Percentiles rank a stretch among this genome's conserved stretches.
Evolutionary conservation across 2,113 vertebrate genomes (phyloP).

Genomic region (Chauna torquata): DNA sequence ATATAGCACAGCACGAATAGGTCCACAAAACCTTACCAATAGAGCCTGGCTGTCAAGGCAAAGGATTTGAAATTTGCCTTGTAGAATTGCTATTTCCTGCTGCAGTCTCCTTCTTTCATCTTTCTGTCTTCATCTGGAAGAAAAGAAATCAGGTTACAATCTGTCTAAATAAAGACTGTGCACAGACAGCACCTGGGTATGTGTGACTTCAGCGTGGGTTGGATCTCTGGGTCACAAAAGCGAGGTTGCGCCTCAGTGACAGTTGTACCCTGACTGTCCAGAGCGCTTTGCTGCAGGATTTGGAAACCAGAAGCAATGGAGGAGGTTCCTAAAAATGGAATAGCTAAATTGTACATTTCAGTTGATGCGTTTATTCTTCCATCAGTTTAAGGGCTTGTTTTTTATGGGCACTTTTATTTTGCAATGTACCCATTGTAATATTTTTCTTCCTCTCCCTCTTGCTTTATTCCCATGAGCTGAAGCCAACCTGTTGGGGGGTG

Average conservation of each 20-base stretch:
- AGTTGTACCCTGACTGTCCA: neutral
- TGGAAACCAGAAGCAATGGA: neutral
- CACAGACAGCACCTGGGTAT: neutral
- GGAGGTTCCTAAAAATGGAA: neutral
- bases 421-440: fast-evolving
- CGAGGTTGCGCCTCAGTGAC: neutral
- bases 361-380: neutral
- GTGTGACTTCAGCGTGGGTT: fast-evolving
- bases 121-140: neutral
- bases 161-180: neutral
- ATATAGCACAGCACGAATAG: neutral
- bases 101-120: neutral
- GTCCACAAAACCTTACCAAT: neutral
- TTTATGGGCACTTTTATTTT: neutral
- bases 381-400: neutral
- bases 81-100: neutral
- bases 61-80: neutral
- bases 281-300: neutral
- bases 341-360: neutral
- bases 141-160: neutral
- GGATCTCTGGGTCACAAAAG: neutral
- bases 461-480: neutral
- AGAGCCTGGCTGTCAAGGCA: neutral
- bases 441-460: neutral
- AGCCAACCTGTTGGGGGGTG: neutral